Evolutionary conservation across 2,797 vertebrate genomes (phyloP).

Genomic region (Sternarchorhynchus goeldii): DNA sequence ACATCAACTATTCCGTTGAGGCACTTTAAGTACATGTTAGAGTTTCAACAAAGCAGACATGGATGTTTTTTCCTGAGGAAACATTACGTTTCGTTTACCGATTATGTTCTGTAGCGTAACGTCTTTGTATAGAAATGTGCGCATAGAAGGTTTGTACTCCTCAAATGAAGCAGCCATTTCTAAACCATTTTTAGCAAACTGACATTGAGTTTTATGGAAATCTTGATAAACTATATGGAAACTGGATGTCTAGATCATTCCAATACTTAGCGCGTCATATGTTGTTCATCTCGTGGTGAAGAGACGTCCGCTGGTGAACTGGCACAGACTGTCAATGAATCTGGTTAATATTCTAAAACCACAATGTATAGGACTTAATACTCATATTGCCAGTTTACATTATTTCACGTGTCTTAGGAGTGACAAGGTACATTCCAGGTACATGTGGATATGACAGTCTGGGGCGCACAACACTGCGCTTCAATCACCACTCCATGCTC

Average conservation of each 20-base stretch:
- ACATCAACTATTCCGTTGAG: background rate
- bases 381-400: too few species aligned
- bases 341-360: too few species aligned
- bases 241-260: too few species aligned
- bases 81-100: background rate
- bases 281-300: too few species aligned
- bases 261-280: too few species aligned
- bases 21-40: constrained; percentile 19
- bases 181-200: too few species aligned
- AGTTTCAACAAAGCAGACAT: constrained; percentile 12
- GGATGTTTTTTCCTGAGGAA: background rate
- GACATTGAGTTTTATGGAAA: too few species aligned
- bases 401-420: constrained; percentile 1
- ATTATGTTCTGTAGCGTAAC: background rate
- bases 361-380: too few species aligned
- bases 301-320: too few species aligned
- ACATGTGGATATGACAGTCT: constrained; percentile 23
- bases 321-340: too few species aligned
- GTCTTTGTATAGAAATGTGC: background rate
- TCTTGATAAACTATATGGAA: too few species aligned
- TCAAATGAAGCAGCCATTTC: background rate
- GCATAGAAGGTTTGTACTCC: too few species aligned
- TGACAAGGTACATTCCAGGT: constrained; percentile 1
- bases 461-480: constrained; percentile 50
- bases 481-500: constrained; percentile 57